Evolutionary conservation across 2,888 invertebrate species (phyloP), one percentile per base, ranked within the genome.

Genomic region (Phyllotreta striolata): DNA sequence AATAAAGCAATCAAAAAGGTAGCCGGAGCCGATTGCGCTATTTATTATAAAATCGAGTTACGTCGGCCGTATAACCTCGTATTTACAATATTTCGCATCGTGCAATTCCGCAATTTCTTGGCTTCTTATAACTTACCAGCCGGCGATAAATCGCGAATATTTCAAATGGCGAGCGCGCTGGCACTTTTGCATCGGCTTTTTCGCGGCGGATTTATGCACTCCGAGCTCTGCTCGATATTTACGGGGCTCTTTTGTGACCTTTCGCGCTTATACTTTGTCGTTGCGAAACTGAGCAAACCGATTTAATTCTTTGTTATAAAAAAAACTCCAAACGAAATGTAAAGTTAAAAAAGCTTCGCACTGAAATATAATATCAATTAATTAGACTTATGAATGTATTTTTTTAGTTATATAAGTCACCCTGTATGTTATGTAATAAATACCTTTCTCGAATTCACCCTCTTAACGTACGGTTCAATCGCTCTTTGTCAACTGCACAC

Each of bases 91-190:
- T 24, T 24, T 44, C 44, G 60, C 62, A 66, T 61, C 56, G 56
- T 64, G 64, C 64, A 54, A 57, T 61, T 56, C 61, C 47, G 43
- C 47, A 51, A 51, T 51, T 51, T 51, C 51, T 64, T 55, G 64
- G 51, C 51, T 51, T 51, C 66, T 62, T 67, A 64, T 70, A 70
- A 70, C 62, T 69, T 62, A 66, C 64, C 66, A 14, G 35, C 37
- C 47, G 37, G 65, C 59, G 69, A 72, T 73, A 72, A 72, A 73
- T 73, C 68, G 70, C 63, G 56, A 72, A 71, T 71, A 7, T 71
- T 71, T 68, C 63, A 66, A 74, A 73, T 73, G 73, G 68, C 47
- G 47, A 51, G 59, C 51, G 40, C 40, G n/a, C 46, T 69, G 47
- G 47, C 47, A 13, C 24, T 51, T 9, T 51, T 24, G 24, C 24